These are phyloP conservation scores for Polyommatus iphigenia DNA, from an alignment of 2,888 invertebrate genomes.

Conservation along the genomic window DNA sequence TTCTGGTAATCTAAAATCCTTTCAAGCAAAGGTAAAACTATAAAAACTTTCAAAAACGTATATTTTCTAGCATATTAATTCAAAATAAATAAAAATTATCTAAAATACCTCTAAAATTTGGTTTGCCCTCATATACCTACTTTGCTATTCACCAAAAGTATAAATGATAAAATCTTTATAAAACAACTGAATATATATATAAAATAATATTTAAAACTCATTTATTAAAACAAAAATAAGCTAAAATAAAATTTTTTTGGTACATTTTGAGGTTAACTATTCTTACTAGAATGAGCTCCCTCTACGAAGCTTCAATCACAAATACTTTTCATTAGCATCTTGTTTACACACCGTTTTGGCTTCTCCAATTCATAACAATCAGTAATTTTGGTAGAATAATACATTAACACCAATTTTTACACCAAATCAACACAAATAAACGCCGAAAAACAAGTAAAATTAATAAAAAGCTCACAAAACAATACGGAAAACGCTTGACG, in stretches of 20 bases:
- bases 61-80: neutral
- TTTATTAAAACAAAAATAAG: neutral
- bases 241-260: neutral
- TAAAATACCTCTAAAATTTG: neutral
- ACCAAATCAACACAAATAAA: slow-evolving; percentile 54
- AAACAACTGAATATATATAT: neutral
- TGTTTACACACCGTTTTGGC: slow-evolving; percentile 34
- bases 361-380: neutral
- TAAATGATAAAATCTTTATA: neutral
- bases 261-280: neutral
- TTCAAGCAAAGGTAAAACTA: too few species aligned
- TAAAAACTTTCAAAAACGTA: too few species aligned
- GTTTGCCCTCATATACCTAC: neutral
- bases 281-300: slow-evolving; percentile 25
- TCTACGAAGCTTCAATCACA: slow-evolving; percentile 23
- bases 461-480: slow-evolving; percentile 64
- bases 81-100: neutral
- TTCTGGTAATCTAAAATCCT: neutral
- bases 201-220: neutral
- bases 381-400: slow-evolving; percentile 36
- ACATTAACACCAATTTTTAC: slow-evolving; percentile 49
- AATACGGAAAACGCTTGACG: slow-evolving; percentile 59
- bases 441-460: slow-evolving; percentile 51
- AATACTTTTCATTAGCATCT: slow-evolving; percentile 30
- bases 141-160: neutral